phyloP scores from a whole-genome alignment of 2,888 invertebrate genomes.

The Lysandra coridon region DNA sequence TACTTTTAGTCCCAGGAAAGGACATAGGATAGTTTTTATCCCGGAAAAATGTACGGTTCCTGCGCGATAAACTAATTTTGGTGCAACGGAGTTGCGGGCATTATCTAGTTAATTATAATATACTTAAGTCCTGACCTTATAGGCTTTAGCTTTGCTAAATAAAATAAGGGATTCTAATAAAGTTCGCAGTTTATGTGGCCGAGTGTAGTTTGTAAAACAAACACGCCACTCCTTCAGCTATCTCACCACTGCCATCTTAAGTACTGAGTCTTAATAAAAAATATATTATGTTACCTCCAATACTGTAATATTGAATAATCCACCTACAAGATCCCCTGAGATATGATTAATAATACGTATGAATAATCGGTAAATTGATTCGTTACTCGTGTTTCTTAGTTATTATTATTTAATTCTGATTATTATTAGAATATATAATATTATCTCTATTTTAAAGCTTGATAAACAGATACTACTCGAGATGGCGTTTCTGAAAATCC shows the following conservation, averaged over 20 bases:
- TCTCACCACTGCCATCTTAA: constrained; percentile 53
- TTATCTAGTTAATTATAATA: no score
- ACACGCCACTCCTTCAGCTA: constrained; percentile 49
- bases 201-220: constrained; percentile 54
- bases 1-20: no score
- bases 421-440: no score
- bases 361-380: not conserved
- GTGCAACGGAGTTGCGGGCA: no score
- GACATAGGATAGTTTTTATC: no score
- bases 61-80: no score
- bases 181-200: constrained; percentile 40
- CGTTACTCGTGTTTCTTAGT: constrained; percentile 23
- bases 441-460: no score
- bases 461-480: no score
- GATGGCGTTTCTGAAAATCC: no score
- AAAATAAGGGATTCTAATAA: not conserved
- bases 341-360: constrained; percentile 11
- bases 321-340: constrained; percentile 15
- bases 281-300: constrained; percentile 48
- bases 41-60: no score
- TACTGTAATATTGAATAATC: constrained; percentile 46
- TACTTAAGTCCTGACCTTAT: no score
- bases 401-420: not conserved
- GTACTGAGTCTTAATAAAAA: constrained; percentile 46
- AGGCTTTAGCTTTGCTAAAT: not conserved